Evolutionary conservation across 2,797 vertebrate genomes (phyloP), one percentile per base, ranked within the genome.

Genomic region (Anguilla obscura): DNA sequence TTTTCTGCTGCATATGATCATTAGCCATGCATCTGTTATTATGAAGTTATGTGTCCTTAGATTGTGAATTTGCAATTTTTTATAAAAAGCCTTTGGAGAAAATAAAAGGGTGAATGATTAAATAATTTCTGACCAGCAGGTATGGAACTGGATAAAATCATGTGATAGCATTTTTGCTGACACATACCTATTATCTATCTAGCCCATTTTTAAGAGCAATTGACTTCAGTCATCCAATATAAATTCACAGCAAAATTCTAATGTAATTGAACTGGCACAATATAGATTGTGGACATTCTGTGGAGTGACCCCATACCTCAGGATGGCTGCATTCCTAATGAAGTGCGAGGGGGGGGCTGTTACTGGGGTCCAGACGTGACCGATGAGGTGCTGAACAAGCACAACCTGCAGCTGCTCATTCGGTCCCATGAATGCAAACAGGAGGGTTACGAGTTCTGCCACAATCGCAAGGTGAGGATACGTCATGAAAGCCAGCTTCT

Each of bases 371-470:
- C 98, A 0, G 97, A 99, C 0, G 94, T 99, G 91, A 99, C 98
- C 0, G 92, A 94, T 48, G 91, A 93, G 76, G 93, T 99, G 88
- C 95, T 99, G 21, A 91, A 92, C 66, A 97, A 95, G 89, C 93
- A 99, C 94, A 94, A 92, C 84, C 92, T 99, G 48, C 96, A 96
- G 87, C 94, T 99, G 86, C 95, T 99, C 89, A 99, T 99, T 92
- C 97, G 97, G 12, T 99, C 98, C 8, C 98, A 99, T 0, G 98
- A 99, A 93, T 99, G 98, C 95, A 99, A 99, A 92, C 97, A 97
- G 3, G 98, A 99, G 10, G 98, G 98, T 87, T 99, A 98, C 0
- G 98, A 98, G 91, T 98, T 98, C 94, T 98, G 97, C 89, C 98
- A 98, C 93, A 93, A 94, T 85, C 95, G 96, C 87, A 97, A 93